Evolutionary conservation across 2,888 invertebrate species (phyloP), one percentile per base, ranked within the genome.

Genomic region (Cenopis cana): DNA sequence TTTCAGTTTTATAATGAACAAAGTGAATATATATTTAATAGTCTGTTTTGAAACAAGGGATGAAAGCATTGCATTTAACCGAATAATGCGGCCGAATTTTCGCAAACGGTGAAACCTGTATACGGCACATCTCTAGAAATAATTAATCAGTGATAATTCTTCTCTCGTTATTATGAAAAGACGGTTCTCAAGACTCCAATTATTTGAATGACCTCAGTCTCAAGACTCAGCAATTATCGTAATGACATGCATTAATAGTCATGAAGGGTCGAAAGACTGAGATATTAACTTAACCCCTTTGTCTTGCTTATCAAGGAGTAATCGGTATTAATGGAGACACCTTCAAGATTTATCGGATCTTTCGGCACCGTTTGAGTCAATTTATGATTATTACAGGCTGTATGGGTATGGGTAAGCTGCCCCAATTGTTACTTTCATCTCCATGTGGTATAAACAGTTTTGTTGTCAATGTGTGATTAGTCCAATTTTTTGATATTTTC

Each of bases 161-260:
- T 54, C 14, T 60, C 46, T 59, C 20, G 18, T 60, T 68, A 41
- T 54, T 24, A 41, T n/a, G 33, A 54, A 65, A 54, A 57, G 41
- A 60, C 57, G 6, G 24, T 59, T 55, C 54, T 67, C 70, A 55
- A 57, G n/a, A 71, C 60, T 71, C 49, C 54, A 70, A 66, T 70
- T 67, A 61, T 71, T 38, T 71, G 66, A 49, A 71, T 71, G 71
- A 61, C 71, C 67, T 55, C 54, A 52, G 72, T 65, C 68, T 65
- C 57, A 71, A 73, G 77, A 80, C 77, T 79, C 56, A 74, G 80
- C 77, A 82, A 85, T 86, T 83, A 85, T 80, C 74, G 74, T 84
- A 85, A 87, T 85, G 84, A 82, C 82, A 79, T 79, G 80, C 79
- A 76, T 78, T 76, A 83, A 83, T 84, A 84, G 76, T 81, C 74